Percentiles rank a stretch among this genome's conserved stretches.
Conservation (phyloP, 1,140 invertebrate species). For the Chionoecetes opilio region DNA sequence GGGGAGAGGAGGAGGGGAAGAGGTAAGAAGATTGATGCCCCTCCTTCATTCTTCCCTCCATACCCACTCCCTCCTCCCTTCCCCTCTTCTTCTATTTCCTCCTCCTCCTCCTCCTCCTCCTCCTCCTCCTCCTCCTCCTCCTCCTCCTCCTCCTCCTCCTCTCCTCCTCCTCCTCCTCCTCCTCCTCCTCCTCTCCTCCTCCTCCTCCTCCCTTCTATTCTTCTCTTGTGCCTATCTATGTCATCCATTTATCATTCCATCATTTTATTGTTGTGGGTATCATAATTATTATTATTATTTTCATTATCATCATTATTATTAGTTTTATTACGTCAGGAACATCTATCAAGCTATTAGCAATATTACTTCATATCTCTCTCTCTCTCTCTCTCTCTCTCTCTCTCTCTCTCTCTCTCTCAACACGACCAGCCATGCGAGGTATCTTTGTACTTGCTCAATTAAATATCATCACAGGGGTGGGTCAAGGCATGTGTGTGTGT, state of each 20-base stretch:
- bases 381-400: conserved; percentile 35
- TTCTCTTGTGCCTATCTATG: too few species aligned
- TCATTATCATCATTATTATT: too few species aligned
- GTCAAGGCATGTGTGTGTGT: too few species aligned
- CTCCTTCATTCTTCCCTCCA: not conserved
- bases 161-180: not conserved
- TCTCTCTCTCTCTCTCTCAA: not conserved
- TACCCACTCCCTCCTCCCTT: not conserved
- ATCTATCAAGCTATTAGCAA: not conserved
- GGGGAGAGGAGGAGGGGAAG: not conserved
- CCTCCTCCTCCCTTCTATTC: not conserved
- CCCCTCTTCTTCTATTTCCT: not conserved
- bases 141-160: not conserved
- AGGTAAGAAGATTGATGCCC: not conserved
- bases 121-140: not conserved
- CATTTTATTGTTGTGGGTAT: too few species aligned
- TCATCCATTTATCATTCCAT: too few species aligned
- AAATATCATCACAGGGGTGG: too few species aligned
- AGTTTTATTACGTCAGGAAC: too few species aligned
- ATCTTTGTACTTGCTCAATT: too few species aligned
- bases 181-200: not conserved
- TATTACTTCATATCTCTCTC: not conserved
- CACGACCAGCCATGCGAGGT: too few species aligned
- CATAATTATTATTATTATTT: too few species aligned
- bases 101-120: not conserved